These are phyloP conservation scores for Eudorcas thomsonii DNA, from an alignment of 2,113 vertebrate genomes.

Conservation along the genomic window DNA sequence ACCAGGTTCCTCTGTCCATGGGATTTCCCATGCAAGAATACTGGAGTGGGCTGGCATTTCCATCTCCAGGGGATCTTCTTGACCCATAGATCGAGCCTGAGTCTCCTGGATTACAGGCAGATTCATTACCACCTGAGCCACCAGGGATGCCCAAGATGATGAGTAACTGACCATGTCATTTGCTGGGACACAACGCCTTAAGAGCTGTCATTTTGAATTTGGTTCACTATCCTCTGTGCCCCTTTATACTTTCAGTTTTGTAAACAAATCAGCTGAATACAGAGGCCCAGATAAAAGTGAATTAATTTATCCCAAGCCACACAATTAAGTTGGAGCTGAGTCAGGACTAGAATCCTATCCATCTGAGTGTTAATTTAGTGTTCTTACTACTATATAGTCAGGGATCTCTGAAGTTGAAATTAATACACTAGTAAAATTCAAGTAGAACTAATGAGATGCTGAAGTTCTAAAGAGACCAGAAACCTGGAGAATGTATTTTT, in stretches of 20 bases:
- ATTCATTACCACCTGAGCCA: background rate
- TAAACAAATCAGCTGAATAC: background rate
- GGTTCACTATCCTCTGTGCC: background rate
- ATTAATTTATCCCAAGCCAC: background rate
- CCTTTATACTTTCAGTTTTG: background rate
- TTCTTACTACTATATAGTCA: background rate
- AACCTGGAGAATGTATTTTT: background rate
- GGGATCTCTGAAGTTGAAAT: background rate
- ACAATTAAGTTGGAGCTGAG: background rate
- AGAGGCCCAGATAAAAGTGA: background rate
- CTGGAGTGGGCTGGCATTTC: background rate
- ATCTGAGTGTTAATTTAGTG: background rate
- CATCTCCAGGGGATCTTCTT: background rate
- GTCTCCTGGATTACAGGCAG: background rate
- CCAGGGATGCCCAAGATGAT: background rate
- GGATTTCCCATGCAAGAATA: background rate
- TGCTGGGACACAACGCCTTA: too few species aligned
- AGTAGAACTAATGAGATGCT: background rate
- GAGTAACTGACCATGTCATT: background rate
- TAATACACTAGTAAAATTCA: background rate
- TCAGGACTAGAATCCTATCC: background rate
- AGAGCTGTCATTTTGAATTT: background rate
- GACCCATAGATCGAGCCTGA: background rate
- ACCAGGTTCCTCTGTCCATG: background rate
- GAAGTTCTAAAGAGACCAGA: background rate